Base-by-base conservation (phyloP, 2,113 vertebrate genomes). In the Pseudopodoces humilis region DNA sequence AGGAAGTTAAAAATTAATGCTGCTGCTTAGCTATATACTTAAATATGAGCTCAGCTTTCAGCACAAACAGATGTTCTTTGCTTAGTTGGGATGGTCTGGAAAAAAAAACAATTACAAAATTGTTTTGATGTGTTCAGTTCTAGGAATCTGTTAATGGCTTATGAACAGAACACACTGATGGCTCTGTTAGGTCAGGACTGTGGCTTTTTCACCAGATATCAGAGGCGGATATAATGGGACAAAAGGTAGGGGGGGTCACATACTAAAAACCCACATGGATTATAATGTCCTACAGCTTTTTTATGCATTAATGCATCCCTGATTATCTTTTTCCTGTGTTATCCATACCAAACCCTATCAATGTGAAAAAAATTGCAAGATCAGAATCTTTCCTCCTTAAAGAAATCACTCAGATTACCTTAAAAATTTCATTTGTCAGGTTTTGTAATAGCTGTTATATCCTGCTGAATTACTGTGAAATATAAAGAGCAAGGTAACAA, bases 1-100 rank as follows among this genome's bases (percentile, higher is more conserved):
- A 77, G 64, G 49, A 96, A 93, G 92, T 83, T 88, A 93, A 95
- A 94, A 95, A 96, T 81, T 90, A 95, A 94, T 95, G 72, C 35
- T 2, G 1, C 49, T 93, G 47, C 86, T 92, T 91, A 88, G 68
- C 47, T 90, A 80, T 83, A 80, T n/a, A 74, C 59, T 90, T 83
- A 86, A 90, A 83, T 67, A 94, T 41, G 47, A 92, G 25, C 83
- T 94, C 78, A 80, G 44, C 20, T 90, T 83, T 95, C 87, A 79
- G 74, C 55, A 74, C 55, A 58, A 94, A 86, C 65, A 91, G 82
- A 95, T 91, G 82, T 92, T 92, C 77, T 82, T 91, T 89, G 78
- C 89, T 92, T 86, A 79, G 53, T 21, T 85, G n/a, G 70, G 81
- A 87, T 72, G 67, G 31, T 87, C 83, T 62, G 79, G 47, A 24